These are phyloP conservation scores for Nothocercus julius DNA, from an alignment of 2,113 vertebrate genomes.

Conservation along the genomic window DNA sequence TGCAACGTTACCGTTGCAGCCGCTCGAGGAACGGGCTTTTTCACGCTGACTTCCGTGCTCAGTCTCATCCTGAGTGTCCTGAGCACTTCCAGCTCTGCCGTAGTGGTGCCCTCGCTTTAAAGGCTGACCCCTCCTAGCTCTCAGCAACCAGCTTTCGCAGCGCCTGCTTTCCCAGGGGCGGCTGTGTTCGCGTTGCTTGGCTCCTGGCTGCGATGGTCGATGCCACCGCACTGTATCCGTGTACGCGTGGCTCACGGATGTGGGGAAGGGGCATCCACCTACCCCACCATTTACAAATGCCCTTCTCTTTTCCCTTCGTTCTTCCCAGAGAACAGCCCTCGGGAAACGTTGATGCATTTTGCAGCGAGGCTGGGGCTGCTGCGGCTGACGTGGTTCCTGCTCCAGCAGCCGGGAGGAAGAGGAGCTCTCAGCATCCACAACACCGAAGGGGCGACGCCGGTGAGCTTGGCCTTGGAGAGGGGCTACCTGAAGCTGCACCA, in stretches of 20 bases:
- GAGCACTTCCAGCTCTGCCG: not conserved
- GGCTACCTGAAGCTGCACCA: constrained; percentile 83
- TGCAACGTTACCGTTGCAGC: not conserved
- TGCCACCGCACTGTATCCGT: not conserved
- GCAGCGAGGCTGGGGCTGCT: constrained; percentile 88
- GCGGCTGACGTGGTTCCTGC: constrained; percentile 84
- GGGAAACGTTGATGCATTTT: constrained; percentile 94
- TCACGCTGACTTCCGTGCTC: not conserved
- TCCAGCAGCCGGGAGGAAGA: constrained; percentile 88
- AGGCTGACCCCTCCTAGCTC: not conserved
- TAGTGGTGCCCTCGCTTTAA: rapidly evolving
- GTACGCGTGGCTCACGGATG: not conserved
- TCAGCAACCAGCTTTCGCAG: not conserved
- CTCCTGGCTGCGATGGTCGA: not conserved
- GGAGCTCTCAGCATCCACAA: constrained; percentile 87
- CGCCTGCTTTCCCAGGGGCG: not conserved
- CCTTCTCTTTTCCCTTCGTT: not conserved
- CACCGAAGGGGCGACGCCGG: constrained; percentile 87
- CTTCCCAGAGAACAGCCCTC: constrained; percentile 82
- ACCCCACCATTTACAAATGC: not conserved
- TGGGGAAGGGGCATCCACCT: not conserved
- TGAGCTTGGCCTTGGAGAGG: constrained; percentile 82
- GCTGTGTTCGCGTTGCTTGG: not conserved
- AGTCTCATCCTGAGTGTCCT: not conserved
- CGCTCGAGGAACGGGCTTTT: not conserved